Conservation (phyloP, 2,797 vertebrate genomes). For the Adrianichthys oophorus region DNA sequence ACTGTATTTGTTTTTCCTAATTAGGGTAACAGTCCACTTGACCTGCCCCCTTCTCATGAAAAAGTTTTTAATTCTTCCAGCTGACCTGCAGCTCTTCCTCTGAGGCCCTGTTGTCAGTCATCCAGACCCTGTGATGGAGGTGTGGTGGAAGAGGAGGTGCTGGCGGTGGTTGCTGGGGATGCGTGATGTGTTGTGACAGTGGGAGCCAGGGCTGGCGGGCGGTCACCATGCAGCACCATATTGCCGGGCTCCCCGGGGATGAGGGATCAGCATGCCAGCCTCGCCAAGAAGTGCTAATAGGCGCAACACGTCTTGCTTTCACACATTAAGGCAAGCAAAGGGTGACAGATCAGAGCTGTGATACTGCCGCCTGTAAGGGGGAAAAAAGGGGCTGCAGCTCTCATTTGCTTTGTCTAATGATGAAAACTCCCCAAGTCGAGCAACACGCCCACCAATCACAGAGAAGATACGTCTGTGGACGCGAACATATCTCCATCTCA, state of each 20-base stretch:
- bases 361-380: conserved; percentile 76
- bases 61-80: conserved; percentile 33
- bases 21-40: conserved; percentile 17
- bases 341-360: conserved; percentile 88
- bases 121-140: conserved; percentile 57
- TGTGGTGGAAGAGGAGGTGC: conserved; percentile 50
- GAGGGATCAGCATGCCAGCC: conserved; percentile 83
- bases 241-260: conserved; percentile 82
- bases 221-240: conserved; percentile 82
- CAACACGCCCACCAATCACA: conserved; percentile 55
- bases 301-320: conserved; percentile 90
- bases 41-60: conserved; percentile 8
- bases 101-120: conserved; percentile 48
- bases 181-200: conserved; percentile 84
- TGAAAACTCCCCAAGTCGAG: conserved; percentile 59
- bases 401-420: conserved; percentile 74
- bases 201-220: conserved; percentile 76
- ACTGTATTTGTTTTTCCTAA: conserved; percentile 6
- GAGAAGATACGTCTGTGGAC: conserved; percentile 29
- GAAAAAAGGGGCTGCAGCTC: conserved; percentile 60
- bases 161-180: conserved; percentile 55
- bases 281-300: conserved; percentile 88
- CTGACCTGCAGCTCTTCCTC: conserved; percentile 37
- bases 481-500: conserved; percentile 33
- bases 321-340: conserved; percentile 86